These are phyloP conservation scores for Hirtodrosophila cameraria DNA, from an alignment of 2,888 invertebrate genomes.

Conservation along the genomic window DNA sequence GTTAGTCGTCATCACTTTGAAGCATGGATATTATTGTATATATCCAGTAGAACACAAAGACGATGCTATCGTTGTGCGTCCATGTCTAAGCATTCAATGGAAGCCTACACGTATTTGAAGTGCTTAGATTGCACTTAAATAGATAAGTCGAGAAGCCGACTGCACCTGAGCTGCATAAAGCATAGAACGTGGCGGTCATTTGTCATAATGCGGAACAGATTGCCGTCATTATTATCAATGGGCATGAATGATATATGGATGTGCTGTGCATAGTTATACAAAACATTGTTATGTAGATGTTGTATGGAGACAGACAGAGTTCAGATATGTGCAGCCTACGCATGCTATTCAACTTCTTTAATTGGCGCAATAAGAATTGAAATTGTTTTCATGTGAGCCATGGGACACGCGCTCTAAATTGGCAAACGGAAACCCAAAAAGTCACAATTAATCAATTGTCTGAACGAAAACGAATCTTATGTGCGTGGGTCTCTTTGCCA, in stretches of 20 bases:
- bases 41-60: conserved; percentile 39
- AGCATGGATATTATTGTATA: conserved; percentile 48
- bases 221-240: conserved; percentile 4
- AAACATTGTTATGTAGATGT: background rate
- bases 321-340: conserved; percentile 37
- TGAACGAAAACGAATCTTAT: conserved; percentile 58
- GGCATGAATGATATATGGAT: conserved; percentile 30
- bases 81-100: conserved; percentile 18
- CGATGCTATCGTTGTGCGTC: conserved; percentile 54
- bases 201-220: conserved; percentile 74
- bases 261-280: conserved; percentile 25
- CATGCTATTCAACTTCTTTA: conserved; percentile 27
- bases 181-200: conserved; percentile 57
- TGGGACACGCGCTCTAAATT: conserved; percentile 45
- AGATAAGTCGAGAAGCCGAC: conserved; percentile 56
- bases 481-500: conserved; percentile 52
- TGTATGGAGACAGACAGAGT: conserved; percentile 24
- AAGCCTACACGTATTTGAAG: conserved; percentile 62
- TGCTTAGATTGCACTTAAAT: conserved; percentile 64
- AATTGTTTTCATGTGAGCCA: conserved; percentile 41
- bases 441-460: conserved; percentile 70
- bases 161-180: conserved; percentile 70
- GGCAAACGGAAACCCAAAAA: conserved; percentile 57
- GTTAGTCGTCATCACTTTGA: conserved; percentile 35
- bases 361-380: conserved; percentile 53